Base-by-base conservation (phyloP, 1,140 invertebrate genomes). In the Aphidius ervi region DNA sequence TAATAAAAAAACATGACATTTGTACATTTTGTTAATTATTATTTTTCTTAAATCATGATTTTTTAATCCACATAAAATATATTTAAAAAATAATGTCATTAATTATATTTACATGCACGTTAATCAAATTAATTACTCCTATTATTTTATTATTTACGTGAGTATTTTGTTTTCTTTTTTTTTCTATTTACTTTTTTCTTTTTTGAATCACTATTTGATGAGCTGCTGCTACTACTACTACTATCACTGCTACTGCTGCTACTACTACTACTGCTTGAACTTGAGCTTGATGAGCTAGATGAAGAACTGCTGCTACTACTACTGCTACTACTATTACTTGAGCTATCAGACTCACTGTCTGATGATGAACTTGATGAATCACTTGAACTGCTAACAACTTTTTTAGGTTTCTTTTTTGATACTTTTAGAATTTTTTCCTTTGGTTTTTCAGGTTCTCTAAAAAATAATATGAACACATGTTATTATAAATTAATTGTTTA, bases 331-430 rank as follows among this genome's bases (percentile, higher is more conserved):
- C 39, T 37, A 16, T 54, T 52, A 20, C 20, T 54, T 8, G 52
- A 54, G 4, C 70, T 70, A 47, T 72, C 69, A 6, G 70, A 72
- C 56, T 70, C 69, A 49, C 68, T 70, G 39, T 71, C 70, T 0
- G 70, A 72, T 6, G 69, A 66, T 46, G 67, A 68, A 49, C 62
- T 66, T 6, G 59, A 62, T 4, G 59, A 62, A 37, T 59, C 60
- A 48, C 62, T 66, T 8, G 65, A 61, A 42, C 60, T 61, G 9
- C 47, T 66, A n/a, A 58, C 46, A 37, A 54, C 61, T 45, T 53
- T 65, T 50, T 63, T 67, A 62, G 70, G 74, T 54, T 70, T 69
- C 6, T 57, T 65, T 41, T 48, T 46, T 31, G 57, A 52, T 65
- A 48, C 60, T 70, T 53, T 57, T 20, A 6, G 3, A 5, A 37